phyloP scores from a whole-genome alignment of 2,113 vertebrate genomes.

The Corythaixoides concolor region DNA sequence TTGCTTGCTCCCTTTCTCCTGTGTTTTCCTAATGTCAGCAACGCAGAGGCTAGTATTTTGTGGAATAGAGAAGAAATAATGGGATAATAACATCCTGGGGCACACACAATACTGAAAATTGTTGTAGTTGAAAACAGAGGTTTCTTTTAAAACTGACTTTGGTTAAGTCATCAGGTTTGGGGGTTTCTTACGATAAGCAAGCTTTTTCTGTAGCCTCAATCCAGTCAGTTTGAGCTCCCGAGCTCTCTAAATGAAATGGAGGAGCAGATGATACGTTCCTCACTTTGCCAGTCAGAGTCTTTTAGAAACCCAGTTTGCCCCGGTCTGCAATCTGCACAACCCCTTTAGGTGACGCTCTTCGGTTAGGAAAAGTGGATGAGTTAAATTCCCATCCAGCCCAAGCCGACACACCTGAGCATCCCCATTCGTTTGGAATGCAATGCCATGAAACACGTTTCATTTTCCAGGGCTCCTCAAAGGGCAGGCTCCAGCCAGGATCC shows the following conservation, averaged over 20 bases:
- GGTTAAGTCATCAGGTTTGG: not conserved
- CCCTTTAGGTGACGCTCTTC: not conserved
- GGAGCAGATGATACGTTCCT: not conserved
- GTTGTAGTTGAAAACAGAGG: not conserved
- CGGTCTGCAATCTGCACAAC: not conserved
- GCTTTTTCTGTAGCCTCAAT: not conserved
- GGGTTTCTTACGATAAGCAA: not conserved
- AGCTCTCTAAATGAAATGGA: not conserved
- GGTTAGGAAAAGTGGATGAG: not conserved
- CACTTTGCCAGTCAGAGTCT: not conserved
- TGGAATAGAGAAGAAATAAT: not conserved
- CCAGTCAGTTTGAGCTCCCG: not conserved
- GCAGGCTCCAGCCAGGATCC: too few relatives aligned
- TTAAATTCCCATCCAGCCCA: not conserved
- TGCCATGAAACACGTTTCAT: too few relatives aligned
- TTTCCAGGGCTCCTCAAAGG: not conserved
- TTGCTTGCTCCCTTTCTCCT: not conserved
- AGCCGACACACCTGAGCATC: too few relatives aligned
- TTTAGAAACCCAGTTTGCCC: not conserved
- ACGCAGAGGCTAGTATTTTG: not conserved
- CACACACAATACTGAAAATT: not conserved
- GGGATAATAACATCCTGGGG: not conserved
- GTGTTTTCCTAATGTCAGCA: not conserved
- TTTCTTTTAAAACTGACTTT: fast-evolving
- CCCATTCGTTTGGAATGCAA: not conserved